phyloP scores from a whole-genome alignment of 2,888 invertebrate species.

The Pachymerium ferrugineum region DNA sequence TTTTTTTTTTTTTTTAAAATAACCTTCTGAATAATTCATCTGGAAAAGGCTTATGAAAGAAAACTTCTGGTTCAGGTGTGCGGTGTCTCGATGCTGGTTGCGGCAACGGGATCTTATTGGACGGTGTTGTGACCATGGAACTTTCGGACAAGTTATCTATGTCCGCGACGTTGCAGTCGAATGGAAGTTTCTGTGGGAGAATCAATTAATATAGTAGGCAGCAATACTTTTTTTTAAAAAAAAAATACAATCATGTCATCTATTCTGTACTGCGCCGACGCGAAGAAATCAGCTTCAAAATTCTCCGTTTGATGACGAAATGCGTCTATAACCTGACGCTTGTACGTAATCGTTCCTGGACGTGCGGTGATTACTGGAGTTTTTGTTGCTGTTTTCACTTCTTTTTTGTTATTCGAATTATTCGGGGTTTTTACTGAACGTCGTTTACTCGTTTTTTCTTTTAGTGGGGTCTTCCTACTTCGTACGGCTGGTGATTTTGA shows the following conservation, averaged over 20 bases:
- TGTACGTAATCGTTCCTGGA: not conserved
- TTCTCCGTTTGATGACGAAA: not conserved
- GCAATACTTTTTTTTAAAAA: not conserved
- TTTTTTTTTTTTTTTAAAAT: no score
- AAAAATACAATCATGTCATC: not conserved
- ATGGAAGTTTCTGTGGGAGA: not conserved
- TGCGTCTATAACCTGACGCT: not conserved
- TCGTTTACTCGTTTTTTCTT: no score
- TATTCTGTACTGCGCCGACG: not conserved
- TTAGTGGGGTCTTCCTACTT: no score
- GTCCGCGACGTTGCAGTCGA: not conserved
- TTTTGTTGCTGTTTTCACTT: not conserved
- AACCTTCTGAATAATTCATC: not conserved
- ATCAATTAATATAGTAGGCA: not conserved
- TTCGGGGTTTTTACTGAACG: no score
- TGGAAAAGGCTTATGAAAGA: not conserved
- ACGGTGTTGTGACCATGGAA: not conserved
- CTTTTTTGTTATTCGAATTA: not conserved
- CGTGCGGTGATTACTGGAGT: not conserved
- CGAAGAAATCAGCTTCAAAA: not conserved
- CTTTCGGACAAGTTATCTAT: not conserved
- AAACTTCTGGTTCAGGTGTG: not conserved
- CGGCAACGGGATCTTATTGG: not conserved
- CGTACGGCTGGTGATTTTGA: no score
- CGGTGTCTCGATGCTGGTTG: not conserved